These are phyloP conservation scores for Ptilorrhoa leucosticta DNA, from an alignment of 2,113 vertebrate species.

Conservation along the genomic window DNA sequence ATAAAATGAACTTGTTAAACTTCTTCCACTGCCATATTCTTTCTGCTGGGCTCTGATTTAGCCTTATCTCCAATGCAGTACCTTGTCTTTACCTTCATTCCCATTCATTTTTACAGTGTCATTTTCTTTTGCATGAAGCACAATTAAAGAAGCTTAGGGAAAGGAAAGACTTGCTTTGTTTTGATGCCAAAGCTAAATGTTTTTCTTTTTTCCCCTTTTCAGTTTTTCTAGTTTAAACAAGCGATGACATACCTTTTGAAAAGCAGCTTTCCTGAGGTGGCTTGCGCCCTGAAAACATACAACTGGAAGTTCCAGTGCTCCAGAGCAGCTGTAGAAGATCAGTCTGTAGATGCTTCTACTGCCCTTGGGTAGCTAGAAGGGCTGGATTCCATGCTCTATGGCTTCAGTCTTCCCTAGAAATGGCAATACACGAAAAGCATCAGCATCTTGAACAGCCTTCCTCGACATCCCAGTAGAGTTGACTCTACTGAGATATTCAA, in stretches of 20 bases:
- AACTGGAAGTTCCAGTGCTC: background rate
- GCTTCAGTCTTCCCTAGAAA: constrained; percentile 13
- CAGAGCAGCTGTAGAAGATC: background rate
- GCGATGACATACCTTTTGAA: constrained; percentile 8
- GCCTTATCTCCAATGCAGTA: background rate
- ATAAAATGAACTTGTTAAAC: constrained; percentile 37
- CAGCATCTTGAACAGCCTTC: background rate
- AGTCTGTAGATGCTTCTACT: background rate
- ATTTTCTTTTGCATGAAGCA: background rate
- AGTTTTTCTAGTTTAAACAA: background rate
- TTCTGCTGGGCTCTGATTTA: background rate
- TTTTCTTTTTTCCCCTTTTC: background rate
- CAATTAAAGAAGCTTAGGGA: background rate
- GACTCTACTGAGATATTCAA: background rate
- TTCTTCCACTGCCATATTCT: background rate
- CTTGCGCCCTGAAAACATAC: background rate
- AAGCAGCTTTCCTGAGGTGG: background rate
- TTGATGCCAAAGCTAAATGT: background rate
- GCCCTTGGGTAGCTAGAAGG: background rate
- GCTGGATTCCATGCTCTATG: background rate
- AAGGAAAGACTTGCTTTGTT: background rate
- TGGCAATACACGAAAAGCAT: background rate
- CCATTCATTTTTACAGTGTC: background rate
- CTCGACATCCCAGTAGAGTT: background rate
- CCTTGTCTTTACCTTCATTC: background rate